Percentiles rank a stretch among this genome's conserved stretches.
Evolutionary conservation across 2,888 invertebrate genomes (phyloP).

Genomic region (Euspilapteryx auroguttella): DNA sequence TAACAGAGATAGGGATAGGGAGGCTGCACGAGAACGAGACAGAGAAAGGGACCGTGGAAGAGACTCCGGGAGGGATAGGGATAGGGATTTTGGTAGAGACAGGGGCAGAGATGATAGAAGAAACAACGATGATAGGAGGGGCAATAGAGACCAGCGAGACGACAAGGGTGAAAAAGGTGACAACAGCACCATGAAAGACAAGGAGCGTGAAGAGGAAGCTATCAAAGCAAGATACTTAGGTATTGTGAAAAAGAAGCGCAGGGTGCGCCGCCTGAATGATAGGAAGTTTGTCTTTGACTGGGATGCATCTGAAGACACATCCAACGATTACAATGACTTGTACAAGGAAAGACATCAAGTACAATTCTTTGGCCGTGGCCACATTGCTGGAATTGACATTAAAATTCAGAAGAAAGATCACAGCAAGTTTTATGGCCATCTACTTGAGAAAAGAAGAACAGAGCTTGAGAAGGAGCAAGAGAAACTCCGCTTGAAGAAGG

Average conservation of each 20-base stretch:
- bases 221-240: slow-evolving; percentile 96
- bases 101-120: slow-evolving; percentile 56
- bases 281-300: slow-evolving; percentile 99
- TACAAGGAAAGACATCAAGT: slow-evolving; percentile 97
- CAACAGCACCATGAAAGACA: slow-evolving; percentile 69
- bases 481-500: slow-evolving; percentile 87
- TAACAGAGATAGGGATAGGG: too few species aligned
- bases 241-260: slow-evolving; percentile 87
- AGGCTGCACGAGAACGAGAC: slow-evolving; percentile 39
- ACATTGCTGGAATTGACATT: slow-evolving; percentile 97
- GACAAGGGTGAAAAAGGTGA: slow-evolving; percentile 57
- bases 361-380: slow-evolving; percentile 97
- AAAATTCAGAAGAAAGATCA: slow-evolving; percentile 95
- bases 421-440: slow-evolving; percentile 94
- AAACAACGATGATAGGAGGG: slow-evolving; percentile 40
- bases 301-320: slow-evolving; percentile 99
- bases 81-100: slow-evolving; percentile 63
- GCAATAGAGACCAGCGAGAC: slow-evolving; percentile 23
- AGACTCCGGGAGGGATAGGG: slow-evolving; percentile 65
- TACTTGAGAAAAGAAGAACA: slow-evolving; percentile 92
- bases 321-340: slow-evolving; percentile 93
- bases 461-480: slow-evolving; percentile 97
- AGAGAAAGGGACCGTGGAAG: slow-evolving; percentile 44
- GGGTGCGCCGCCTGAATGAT: slow-evolving; percentile 93
- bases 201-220: slow-evolving; percentile 91